Percentiles rank a stretch among this genome's conserved stretches.
Evolutionary conservation across 2,113 vertebrate genomes (phyloP).

Genomic region (human): GRCh38 chr17:64634501-64635000

Average conservation of each 20-base stretch:
- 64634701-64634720: neutral
- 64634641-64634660: neutral
- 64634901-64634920: neutral
- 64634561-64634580: neutral
- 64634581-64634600: neutral
- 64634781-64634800: conserved; percentile 15
- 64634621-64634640: neutral
- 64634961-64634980: neutral
- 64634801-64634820: neutral
- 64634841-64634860: neutral
- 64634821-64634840: neutral
- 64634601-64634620: neutral
- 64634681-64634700: neutral
- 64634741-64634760: neutral
- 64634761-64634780: neutral
- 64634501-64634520: neutral
- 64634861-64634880: neutral
- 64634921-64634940: conserved; percentile 24
- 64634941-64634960: neutral
- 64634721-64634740: neutral
- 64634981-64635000: neutral
- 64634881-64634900: neutral
- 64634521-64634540: neutral
- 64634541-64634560: neutral
- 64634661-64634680: neutral